Percentiles rank a stretch among this genome's conserved stretches.
Evolutionary conservation across 2,888 invertebrate species (phyloP).

Genomic region (Leptura quadrifasciata): DNA sequence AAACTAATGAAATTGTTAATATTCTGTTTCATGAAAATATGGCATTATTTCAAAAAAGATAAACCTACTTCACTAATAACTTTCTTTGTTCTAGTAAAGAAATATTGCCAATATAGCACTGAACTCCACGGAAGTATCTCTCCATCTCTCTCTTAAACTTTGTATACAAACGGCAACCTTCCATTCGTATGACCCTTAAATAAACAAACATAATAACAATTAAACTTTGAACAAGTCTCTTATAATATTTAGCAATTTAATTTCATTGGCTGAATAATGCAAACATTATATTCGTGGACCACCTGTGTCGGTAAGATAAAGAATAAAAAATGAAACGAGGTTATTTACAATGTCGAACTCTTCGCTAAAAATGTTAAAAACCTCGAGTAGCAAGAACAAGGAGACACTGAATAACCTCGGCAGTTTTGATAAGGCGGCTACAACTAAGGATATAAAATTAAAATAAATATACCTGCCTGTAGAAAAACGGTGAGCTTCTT

Average conservation of each 20-base stretch:
- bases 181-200: neutral
- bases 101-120: too few species aligned
- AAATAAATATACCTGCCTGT: neutral
- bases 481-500: neutral
- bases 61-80: too few species aligned
- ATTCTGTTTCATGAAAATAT: too few species aligned
- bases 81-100: too few species aligned
- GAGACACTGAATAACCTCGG: constrained; percentile 16
- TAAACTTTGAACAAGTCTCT: constrained; percentile 8
- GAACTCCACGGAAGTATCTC: too few species aligned
- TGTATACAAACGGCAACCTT: constrained; percentile 13
- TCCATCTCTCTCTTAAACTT: too few species aligned
- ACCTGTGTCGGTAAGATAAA: constrained; percentile 25
- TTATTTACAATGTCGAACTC: constrained; percentile 17
- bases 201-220: neutral
- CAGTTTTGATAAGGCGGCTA: constrained; percentile 14
- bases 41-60: too few species aligned
- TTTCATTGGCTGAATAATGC: neutral
- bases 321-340: constrained; percentile 18
- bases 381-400: constrained; percentile 18
- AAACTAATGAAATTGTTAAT: too few species aligned
- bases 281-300: constrained; percentile 25
- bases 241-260: neutral
- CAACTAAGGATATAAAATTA: constrained; percentile 14
- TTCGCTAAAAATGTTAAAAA: constrained; percentile 28